Percentiles rank a stretch among this genome's conserved stretches.
Conservation (phyloP, 1,140 invertebrate genomes). For the Bombus confusus region DNA sequence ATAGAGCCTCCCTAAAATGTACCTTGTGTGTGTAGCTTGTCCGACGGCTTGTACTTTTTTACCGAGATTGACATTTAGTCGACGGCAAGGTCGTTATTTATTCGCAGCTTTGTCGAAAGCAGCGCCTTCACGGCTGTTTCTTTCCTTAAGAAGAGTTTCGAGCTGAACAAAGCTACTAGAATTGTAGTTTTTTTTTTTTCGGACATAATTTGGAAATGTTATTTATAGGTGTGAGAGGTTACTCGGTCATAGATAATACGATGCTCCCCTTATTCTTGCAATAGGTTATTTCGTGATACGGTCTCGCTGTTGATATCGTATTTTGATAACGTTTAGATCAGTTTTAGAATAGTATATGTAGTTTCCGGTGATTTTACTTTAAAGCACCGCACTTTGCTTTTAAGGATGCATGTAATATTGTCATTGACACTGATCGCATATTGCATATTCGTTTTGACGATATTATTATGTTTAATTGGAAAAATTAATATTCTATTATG, state of each 20-base stretch:
- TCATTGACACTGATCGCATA: no score
- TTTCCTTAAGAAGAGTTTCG: neutral
- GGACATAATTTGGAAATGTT: neutral
- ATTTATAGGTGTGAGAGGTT: neutral
- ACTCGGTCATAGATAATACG: neutral
- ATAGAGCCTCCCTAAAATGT: conserved; percentile 44
- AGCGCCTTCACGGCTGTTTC: neutral
- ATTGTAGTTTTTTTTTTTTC: no score
- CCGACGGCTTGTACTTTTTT: conserved; percentile 1
- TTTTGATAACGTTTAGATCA: no score
- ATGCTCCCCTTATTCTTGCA: neutral
- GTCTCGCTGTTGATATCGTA: neutral
- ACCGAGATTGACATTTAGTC: conserved; percentile 60
- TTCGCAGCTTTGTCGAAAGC: conserved; percentile 21
- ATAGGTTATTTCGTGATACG: neutral
- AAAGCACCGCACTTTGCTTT: no score
- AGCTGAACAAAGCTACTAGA: conserved; percentile 32
- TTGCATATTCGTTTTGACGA: no score
- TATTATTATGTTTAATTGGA: no score
- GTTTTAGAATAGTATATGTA: no score
- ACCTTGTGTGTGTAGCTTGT: neutral
- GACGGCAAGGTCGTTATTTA: conserved; percentile 55
- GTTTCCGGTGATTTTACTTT: no score
- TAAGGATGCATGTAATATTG: no score
- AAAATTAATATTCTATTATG: no score